Evolutionary conservation across 2,888 invertebrate species (phyloP).

Genomic region (Chaetogeoica ovagalla): DNA sequence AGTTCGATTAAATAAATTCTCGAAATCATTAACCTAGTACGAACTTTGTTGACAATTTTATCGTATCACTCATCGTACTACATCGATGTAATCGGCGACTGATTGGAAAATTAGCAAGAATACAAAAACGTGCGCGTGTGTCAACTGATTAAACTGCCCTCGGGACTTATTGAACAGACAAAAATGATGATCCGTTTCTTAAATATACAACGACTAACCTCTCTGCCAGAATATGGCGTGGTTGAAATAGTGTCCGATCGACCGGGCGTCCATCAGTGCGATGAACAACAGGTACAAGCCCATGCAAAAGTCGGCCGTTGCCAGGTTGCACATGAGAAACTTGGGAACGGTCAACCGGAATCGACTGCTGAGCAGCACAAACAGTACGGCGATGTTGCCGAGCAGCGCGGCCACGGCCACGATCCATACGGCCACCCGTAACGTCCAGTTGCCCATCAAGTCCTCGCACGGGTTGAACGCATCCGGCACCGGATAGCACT

Average conservation of each 20-base stretch:
- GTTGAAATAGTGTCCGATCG: conserved; percentile 85
- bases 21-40: no score
- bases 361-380: conserved; percentile 72
- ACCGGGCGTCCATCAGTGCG: conserved; percentile 81
- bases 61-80: no score
- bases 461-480: conserved; percentile 88
- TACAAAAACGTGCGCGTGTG: no score
- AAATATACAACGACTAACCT: conserved; percentile 60
- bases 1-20: no score
- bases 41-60: no score
- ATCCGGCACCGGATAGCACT: conserved; percentile 76
- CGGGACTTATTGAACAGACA: no score
- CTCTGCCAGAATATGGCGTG: conserved; percentile 89
- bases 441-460: conserved; percentile 80
- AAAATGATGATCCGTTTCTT: no score
- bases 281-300: conserved; percentile 81
- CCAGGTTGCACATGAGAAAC: conserved; percentile 80
- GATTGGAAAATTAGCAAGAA: no score
- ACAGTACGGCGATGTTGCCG: conserved; percentile 82
- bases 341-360: conserved; percentile 70
- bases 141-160: no score
- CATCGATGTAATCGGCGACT: no score
- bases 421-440: conserved; percentile 82
- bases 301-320: conserved; percentile 86
- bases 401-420: conserved; percentile 80